Conservation (phyloP, 2,113 vertebrate genomes). For the Hoplias malabaricus region DNA sequence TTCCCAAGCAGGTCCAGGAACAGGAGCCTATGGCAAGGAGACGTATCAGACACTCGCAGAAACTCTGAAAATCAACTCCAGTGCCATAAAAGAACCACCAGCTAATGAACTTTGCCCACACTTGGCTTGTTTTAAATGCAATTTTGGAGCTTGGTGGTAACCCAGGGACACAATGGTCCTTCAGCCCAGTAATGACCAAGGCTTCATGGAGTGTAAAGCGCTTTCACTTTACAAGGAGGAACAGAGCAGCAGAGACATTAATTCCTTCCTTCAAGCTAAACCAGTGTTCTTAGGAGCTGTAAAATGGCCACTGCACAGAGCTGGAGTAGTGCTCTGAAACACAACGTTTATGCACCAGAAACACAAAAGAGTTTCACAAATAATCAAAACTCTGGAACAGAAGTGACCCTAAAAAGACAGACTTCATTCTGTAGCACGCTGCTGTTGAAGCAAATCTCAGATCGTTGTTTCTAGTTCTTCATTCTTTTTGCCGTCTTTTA, state of each 20-base stretch:
- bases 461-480: no score
- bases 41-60: neutral
- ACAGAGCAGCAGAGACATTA: neutral
- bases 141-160: neutral
- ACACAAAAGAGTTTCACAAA: no score
- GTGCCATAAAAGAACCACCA: neutral
- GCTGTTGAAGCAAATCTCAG: no score
- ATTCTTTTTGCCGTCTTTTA: no score
- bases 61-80: neutral
- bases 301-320: no score
- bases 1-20: neutral
- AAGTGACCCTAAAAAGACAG: no score
- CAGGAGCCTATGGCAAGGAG: neutral
- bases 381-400: no score
- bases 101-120: neutral
- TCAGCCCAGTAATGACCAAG: neutral
- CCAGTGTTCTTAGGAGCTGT: no score
- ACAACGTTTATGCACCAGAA: no score
- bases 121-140: neutral
- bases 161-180: neutral
- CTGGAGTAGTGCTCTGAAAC: no score
- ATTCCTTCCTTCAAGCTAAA: no score
- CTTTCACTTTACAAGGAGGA: neutral
- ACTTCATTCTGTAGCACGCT: no score
- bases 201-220: neutral